These are phyloP conservation scores for Metellina segmentata DNA, from an alignment of 2,888 invertebrate species.

Conservation along the genomic window DNA sequence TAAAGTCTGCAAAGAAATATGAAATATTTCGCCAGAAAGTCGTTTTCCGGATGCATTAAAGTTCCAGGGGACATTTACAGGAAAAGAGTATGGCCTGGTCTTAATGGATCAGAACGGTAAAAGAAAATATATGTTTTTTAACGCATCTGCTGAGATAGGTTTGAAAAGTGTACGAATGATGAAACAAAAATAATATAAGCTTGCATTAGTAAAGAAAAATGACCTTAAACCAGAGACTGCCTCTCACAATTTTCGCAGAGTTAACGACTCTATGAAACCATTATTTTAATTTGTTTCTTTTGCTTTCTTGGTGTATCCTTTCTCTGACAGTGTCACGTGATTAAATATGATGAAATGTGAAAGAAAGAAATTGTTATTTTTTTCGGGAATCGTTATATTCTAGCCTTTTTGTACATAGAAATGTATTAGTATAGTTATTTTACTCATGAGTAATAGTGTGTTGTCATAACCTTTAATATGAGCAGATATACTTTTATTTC, in stretches of 20 bases:
- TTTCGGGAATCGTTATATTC: background rate
- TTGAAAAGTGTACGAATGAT: conserved; percentile 44
- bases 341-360: conserved; percentile 36
- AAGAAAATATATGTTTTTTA: conserved; percentile 72
- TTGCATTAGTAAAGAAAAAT: conserved; percentile 59
- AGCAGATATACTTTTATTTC: background rate
- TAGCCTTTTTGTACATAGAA: background rate
- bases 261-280: conserved; percentile 68
- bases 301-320: background rate
- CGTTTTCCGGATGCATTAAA: conserved; percentile 72
- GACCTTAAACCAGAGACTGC: conserved; percentile 7
- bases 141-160: conserved; percentile 51
- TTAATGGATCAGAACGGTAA: conserved; percentile 67
- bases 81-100: conserved; percentile 31
- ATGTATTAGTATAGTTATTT: background rate
- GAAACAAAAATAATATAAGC: conserved; percentile 33
- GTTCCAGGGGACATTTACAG: conserved; percentile 62
- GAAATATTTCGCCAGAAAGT: conserved; percentile 64
- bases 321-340: background rate
- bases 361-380: conserved; percentile 13
- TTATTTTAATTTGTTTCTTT: conserved; percentile 61
- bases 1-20: conserved; percentile 54
- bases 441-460: background rate
- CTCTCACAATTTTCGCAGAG: conserved; percentile 22
- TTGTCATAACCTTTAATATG: background rate